Conservation (phyloP, 2,797 vertebrate species). For the Danio aesculapii region DNA sequence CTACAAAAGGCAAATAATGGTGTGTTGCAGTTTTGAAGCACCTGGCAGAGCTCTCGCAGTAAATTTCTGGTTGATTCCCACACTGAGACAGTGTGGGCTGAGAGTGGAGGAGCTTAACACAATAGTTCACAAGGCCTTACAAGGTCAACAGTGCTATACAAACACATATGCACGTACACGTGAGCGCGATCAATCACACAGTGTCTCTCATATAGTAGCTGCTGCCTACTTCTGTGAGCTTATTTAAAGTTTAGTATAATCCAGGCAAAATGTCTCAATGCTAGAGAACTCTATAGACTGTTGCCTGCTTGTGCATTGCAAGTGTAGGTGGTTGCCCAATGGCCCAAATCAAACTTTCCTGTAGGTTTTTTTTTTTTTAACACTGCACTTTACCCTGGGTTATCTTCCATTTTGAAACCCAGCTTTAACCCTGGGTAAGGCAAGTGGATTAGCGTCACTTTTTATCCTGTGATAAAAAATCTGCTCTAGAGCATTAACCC, state of each 20-base stretch:
- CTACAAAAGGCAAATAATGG: neutral
- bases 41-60: neutral
- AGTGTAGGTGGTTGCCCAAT: neutral
- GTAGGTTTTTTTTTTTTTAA: neutral
- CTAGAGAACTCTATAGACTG: neutral
- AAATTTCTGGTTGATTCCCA: constrained; percentile 52
- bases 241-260: constrained; percentile 26
- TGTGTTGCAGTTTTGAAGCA: neutral
- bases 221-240: constrained; percentile 20
- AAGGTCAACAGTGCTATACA: constrained; percentile 33
- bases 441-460: neutral
- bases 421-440: constrained; percentile 2
- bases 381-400: neutral
- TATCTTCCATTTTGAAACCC: neutral
- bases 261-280: constrained; percentile 9
- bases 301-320: neutral
- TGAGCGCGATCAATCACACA: neutral
- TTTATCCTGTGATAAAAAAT: neutral
- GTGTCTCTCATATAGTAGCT: neutral
- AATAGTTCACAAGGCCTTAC: constrained; percentile 9
- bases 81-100: constrained; percentile 53
- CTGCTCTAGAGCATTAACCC: neutral
- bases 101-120: neutral
- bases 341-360: neutral
- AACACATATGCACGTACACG: neutral